phyloP scores from a whole-genome alignment of 2,113 vertebrate species.

The Romanogobio albipinnatus region DNA sequence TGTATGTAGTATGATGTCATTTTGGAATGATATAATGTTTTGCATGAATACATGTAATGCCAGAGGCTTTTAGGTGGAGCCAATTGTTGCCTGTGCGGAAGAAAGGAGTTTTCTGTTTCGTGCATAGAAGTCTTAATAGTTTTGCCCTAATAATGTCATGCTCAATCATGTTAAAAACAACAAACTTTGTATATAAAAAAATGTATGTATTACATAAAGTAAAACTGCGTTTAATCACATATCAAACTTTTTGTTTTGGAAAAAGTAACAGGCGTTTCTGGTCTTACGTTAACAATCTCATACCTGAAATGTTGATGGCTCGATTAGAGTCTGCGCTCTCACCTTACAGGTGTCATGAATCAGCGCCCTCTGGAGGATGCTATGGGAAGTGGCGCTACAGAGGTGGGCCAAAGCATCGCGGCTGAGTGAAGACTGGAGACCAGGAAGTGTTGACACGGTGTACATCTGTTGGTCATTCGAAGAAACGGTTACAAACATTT shows the following conservation, averaged over 20 bases:
- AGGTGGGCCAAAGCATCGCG: not conserved
- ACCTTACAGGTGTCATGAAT: not conserved
- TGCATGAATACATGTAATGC: not conserved
- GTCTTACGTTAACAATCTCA: not conserved
- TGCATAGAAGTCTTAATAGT: not conserved
- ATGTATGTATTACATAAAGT: not conserved
- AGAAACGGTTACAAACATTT: slow-evolving; percentile 2
- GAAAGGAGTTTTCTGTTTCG: not conserved
- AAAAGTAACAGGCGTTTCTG: not conserved
- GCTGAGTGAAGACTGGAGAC: slow-evolving; percentile 7
- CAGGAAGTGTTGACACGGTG: slow-evolving; percentile 35
- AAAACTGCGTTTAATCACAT: not conserved
- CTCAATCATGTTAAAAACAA: not conserved
- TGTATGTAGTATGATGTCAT: not conserved
- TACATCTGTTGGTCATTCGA: not conserved
- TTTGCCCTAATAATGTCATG: not conserved
- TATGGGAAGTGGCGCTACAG: not conserved
- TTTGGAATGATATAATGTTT: not conserved
- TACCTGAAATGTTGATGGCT: not conserved
- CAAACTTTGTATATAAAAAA: too few species aligned
- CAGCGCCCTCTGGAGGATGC: slow-evolving; percentile 3
- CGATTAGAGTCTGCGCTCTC: not conserved
- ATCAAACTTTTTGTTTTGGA: not conserved
- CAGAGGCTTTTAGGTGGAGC: not conserved
- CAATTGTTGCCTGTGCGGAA: not conserved